Conservation (phyloP, 2,113 vertebrate species). For the Ophiodon elongatus region DNA sequence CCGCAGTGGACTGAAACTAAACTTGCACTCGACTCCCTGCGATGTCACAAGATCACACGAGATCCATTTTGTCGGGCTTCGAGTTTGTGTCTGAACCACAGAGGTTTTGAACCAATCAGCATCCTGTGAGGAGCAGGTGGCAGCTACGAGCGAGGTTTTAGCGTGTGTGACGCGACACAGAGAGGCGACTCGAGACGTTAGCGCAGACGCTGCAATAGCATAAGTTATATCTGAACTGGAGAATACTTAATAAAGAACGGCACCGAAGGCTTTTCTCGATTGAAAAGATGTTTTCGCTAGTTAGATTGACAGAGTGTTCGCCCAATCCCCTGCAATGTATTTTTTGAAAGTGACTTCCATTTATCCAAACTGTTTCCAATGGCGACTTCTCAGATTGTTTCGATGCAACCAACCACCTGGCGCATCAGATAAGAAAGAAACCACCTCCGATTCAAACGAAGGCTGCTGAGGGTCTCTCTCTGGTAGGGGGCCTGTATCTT, state of each 20-base stretch:
- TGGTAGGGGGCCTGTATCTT: conserved; percentile 17
- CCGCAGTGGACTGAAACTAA: not conserved
- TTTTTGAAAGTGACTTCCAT: not conserved
- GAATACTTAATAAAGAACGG: not conserved
- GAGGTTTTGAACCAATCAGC: not conserved
- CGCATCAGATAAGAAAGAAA: not conserved
- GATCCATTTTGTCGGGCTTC: not conserved
- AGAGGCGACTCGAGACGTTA: not conserved
- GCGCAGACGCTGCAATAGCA: not conserved
- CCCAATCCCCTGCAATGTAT: not conserved
- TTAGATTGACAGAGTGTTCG: not conserved
- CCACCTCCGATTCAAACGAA: conserved; percentile 21
- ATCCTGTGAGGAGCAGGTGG: not conserved
- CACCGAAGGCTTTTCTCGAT: not conserved
- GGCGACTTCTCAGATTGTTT: not conserved
- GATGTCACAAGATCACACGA: not conserved
- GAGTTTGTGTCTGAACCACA: not conserved
- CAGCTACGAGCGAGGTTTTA: not conserved
- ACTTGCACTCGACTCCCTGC: not conserved
- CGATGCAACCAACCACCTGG: not conserved
- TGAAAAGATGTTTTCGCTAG: not conserved
- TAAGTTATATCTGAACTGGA: not conserved
- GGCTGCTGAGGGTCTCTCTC: conserved; percentile 18
- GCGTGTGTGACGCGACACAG: not conserved
- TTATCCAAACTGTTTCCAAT: not conserved